phyloP scores from a whole-genome alignment of 1,140 invertebrate genomes.

The Drosophila insularis region DNA sequence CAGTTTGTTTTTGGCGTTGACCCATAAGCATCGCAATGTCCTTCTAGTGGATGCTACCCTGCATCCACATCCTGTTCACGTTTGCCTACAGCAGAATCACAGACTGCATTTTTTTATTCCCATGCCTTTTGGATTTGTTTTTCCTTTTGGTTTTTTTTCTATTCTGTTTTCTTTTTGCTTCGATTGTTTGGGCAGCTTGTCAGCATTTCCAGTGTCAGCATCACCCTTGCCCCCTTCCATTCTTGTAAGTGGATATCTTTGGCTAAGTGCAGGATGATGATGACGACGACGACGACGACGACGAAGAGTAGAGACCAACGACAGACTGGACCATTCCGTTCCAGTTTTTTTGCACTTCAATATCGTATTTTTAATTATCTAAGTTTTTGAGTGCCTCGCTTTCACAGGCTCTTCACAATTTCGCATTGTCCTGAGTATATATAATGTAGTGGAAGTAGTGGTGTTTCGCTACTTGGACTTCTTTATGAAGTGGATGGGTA shows the following conservation, averaged over 20 bases:
- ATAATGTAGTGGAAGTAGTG: slow-evolving; percentile 41
- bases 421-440: slow-evolving; percentile 18
- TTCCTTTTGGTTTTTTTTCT: slow-evolving; percentile 6
- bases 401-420: slow-evolving; percentile 22
- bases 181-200: slow-evolving; percentile 65
- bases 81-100: slow-evolving; percentile 39
- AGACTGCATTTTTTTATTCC: slow-evolving; percentile 45
- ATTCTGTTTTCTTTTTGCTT: slow-evolving; percentile 34
- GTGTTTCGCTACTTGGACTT: slow-evolving; percentile 33
- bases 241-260: slow-evolving; percentile 60
- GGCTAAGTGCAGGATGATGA: slow-evolving; percentile 44
- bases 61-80: slow-evolving; percentile 26
- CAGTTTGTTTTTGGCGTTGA: slow-evolving; percentile 32
- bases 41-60: slow-evolving; percentile 16
- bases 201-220: slow-evolving; percentile 48
- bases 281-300: slow-evolving; percentile 1
- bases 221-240: neutral
- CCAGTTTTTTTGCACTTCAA: slow-evolving; percentile 61
- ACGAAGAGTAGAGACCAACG: neutral
- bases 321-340: slow-evolving; percentile 14
- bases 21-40: slow-evolving; percentile 30
- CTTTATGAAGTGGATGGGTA: slow-evolving; percentile 29
- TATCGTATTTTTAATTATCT: slow-evolving; percentile 72
- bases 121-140: slow-evolving; percentile 4
- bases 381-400: slow-evolving; percentile 49